Conservation (phyloP, 2,888 invertebrate species). For the Rotaria macrura region DNA sequence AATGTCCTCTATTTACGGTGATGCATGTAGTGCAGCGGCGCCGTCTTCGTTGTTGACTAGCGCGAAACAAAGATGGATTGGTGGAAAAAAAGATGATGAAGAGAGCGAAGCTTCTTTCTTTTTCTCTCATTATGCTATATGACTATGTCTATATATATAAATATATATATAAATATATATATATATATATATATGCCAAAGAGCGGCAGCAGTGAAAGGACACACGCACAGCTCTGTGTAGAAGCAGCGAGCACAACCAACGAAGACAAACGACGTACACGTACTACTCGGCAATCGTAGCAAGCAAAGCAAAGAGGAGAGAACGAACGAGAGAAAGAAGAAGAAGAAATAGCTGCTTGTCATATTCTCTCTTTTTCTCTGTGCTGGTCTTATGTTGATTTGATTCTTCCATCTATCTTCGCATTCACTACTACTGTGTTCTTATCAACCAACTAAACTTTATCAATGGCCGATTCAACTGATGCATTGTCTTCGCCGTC, state of each 20-base stretch:
- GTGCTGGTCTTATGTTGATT: background rate
- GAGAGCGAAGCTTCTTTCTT: background rate
- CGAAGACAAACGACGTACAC: background rate
- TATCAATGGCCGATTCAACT: conserved; percentile 17
- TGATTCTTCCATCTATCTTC: background rate
- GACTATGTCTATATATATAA: background rate
- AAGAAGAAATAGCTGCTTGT: conserved; percentile 12
- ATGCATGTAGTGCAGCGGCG: background rate
- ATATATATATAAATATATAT: background rate
- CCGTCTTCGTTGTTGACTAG: background rate
- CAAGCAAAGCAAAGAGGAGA: background rate
- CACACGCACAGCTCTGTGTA: background rate
- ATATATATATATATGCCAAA: background rate
- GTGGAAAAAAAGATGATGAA: background rate
- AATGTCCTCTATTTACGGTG: background rate
- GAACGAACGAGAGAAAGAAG: background rate
- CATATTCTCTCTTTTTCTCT: background rate
- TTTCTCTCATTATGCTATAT: background rate
- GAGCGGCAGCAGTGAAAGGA: conserved; percentile 3
- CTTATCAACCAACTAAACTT: background rate
- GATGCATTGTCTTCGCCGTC: conserved; percentile 2
- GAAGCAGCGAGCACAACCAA: background rate
- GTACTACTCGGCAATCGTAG: background rate
- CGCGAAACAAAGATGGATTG: background rate
- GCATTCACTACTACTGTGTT: conserved; percentile 9